These are phyloP conservation scores for Sthenelais limicola DNA, from an alignment of 2,888 invertebrate species.

Conservation along the genomic window DNA sequence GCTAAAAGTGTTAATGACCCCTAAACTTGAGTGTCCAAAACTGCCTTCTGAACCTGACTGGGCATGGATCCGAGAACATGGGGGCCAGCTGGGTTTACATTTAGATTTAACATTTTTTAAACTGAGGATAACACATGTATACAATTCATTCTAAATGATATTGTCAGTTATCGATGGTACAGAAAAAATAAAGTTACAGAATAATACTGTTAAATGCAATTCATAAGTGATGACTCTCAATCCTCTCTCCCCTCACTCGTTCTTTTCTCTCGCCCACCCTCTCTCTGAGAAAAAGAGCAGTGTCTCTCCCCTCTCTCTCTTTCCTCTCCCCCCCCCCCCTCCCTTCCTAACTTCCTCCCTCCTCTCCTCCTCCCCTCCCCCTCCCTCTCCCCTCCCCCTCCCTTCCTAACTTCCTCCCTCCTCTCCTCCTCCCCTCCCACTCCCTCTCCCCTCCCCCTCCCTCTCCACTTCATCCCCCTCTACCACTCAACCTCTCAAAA, in stretches of 20 bases:
- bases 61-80: too few relatives aligned
- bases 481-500: neutral
- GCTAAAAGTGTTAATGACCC: too few relatives aligned
- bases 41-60: too few relatives aligned
- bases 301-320: neutral
- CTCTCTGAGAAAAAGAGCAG: neutral
- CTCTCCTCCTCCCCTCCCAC: neutral
- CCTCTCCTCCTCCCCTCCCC: neutral
- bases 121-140: too few relatives aligned
- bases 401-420: neutral
- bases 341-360: neutral
- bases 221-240: neutral
- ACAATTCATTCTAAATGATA: too few relatives aligned
- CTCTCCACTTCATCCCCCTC: constrained; percentile 2
- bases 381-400: neutral
- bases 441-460: constrained; percentile 2
- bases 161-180: too few relatives aligned
- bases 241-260: neutral
- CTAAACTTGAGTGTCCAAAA: too few relatives aligned
- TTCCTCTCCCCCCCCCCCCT: neutral
- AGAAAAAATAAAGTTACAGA: too few relatives aligned
- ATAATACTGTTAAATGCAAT: too few relatives aligned
- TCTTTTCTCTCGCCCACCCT: neutral
- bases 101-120: too few relatives aligned
- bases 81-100: too few relatives aligned